Percentiles rank a stretch among this genome's conserved stretches.
phyloP scores from a whole-genome alignment of 2,888 invertebrate genomes.

The Drosophila stalkeri region DNA sequence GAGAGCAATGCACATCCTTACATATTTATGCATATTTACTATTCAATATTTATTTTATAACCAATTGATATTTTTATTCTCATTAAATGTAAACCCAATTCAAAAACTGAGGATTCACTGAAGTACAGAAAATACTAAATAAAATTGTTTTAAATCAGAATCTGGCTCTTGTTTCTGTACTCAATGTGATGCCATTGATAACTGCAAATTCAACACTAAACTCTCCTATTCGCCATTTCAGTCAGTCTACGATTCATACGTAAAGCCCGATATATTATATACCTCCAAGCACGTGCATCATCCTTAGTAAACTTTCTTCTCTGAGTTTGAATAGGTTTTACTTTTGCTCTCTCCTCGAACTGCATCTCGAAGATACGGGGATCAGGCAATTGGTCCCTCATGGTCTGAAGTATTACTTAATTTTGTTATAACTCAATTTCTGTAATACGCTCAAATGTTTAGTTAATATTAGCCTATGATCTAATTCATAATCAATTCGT shows the following conservation, averaged over 20 bases:
- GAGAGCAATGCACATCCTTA: not conserved
- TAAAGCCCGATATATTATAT: constrained; percentile 7
- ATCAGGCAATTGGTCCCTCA: not conserved
- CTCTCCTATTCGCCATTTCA: not conserved
- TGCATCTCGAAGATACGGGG: no score
- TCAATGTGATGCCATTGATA: not conserved
- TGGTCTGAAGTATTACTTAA: not conserved
- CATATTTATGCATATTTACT: not conserved
- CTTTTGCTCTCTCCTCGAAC: not conserved
- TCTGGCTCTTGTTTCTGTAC: not conserved
- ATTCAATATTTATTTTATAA: not conserved
- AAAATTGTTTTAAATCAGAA: not conserved
- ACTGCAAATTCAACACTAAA: not conserved
- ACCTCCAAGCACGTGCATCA: constrained; percentile 1
- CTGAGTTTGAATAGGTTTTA: not conserved
- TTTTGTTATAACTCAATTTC: constrained; percentile 2
- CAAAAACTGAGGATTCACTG: not conserved
- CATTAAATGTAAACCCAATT: not conserved
- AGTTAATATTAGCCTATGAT: not conserved
- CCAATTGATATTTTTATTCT: not conserved
- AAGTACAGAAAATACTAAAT: not conserved
- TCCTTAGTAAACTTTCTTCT: not conserved
- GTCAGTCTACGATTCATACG: not conserved
- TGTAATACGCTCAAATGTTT: not conserved
- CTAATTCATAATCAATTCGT: not conserved